phyloP scores from a whole-genome alignment of 2,888 invertebrate species.

The Erynnis tages region DNA sequence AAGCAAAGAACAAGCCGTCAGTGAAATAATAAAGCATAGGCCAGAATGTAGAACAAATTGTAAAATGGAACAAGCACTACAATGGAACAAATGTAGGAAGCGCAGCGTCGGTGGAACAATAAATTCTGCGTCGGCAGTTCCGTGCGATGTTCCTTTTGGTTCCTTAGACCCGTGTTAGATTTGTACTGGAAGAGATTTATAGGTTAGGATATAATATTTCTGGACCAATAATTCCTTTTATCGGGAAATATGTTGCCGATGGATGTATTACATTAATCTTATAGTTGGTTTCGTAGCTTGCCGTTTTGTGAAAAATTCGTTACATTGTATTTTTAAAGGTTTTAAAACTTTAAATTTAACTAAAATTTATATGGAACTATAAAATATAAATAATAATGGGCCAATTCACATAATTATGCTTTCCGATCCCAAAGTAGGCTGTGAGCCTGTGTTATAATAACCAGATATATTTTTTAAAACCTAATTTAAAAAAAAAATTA shows the following conservation, averaged over 20 bases:
- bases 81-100: constrained; percentile 28
- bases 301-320: constrained; percentile 2
- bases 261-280: constrained; percentile 20
- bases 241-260: constrained; percentile 24
- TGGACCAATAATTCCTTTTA: constrained; percentile 26
- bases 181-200: constrained; percentile 29
- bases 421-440: too few relatives aligned
- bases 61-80: constrained; percentile 27
- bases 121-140: constrained; percentile 31
- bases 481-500: too few relatives aligned
- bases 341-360: neutral
- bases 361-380: too few relatives aligned
- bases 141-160: constrained; percentile 29
- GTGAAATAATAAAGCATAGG: constrained; percentile 22
- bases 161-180: constrained; percentile 25
- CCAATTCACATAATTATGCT: too few relatives aligned
- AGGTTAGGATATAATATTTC: constrained; percentile 28
- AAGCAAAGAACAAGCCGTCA: constrained; percentile 8
- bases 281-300: constrained; percentile 11
- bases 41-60: constrained; percentile 30
- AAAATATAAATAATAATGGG: too few relatives aligned
- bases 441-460: too few relatives aligned
- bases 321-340: neutral
- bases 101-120: constrained; percentile 28
- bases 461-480: too few relatives aligned